Evolutionary conservation across 2,797 vertebrate species (phyloP).

Genomic region (Melanotaenia boesemani): DNA sequence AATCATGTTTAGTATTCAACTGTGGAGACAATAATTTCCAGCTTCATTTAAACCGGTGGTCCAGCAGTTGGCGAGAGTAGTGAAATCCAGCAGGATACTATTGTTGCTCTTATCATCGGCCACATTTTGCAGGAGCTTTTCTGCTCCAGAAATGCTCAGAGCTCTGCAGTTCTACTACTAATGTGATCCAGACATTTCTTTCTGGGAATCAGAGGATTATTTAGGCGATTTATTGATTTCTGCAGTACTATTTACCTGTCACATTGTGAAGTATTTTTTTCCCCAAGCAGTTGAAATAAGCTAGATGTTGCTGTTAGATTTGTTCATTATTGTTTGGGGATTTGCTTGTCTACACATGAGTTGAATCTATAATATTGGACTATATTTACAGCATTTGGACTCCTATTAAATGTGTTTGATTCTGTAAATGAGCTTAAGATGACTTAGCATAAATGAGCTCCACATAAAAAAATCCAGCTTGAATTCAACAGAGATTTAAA

Average conservation of each 20-base stretch:
- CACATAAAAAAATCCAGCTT: background rate
- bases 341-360: background rate
- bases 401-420: background rate
- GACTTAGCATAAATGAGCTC: background rate
- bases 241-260: constrained; percentile 39
- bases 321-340: constrained; percentile 31
- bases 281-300: constrained; percentile 50
- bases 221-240: constrained; percentile 41
- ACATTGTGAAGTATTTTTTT: constrained; percentile 33
- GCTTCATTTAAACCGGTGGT: background rate
- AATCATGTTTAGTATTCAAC: background rate
- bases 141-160: constrained; percentile 18
- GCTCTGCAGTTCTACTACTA: constrained; percentile 40
- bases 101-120: constrained; percentile 1
- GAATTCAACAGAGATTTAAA: background rate
- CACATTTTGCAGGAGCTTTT: constrained; percentile 6
- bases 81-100: background rate
- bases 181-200: constrained; percentile 27
- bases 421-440: background rate
- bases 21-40: background rate
- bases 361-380: background rate
- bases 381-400: background rate
- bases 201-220: constrained; percentile 36
- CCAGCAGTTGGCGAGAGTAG: background rate
- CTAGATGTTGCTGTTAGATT: constrained; percentile 9